phyloP scores from a whole-genome alignment of 2,888 invertebrate genomes.

The Drosophila mulleri region DNA sequence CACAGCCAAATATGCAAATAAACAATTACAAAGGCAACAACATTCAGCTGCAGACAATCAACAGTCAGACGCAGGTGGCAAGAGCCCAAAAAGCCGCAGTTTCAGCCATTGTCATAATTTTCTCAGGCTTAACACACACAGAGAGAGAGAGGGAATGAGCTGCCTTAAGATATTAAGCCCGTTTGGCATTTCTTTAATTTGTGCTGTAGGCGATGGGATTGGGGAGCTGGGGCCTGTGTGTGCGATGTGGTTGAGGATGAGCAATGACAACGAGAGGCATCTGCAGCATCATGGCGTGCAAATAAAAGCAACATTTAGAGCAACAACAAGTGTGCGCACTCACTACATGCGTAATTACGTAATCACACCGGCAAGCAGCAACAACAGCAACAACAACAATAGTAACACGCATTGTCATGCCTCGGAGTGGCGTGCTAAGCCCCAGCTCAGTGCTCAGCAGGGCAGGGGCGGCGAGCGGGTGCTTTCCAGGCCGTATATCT shows the following conservation, averaged over 20 bases:
- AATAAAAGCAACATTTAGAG: constrained; percentile 71
- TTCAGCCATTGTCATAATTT: constrained; percentile 51
- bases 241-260: constrained; percentile 1
- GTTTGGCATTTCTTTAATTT: constrained; percentile 78
- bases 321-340: constrained; percentile 37
- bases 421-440: constrained; percentile 48
- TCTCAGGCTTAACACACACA: constrained; percentile 41
- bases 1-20: constrained; percentile 71
- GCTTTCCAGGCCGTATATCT: not conserved
- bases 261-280: constrained; percentile 26
- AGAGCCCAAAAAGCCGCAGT: constrained; percentile 39
- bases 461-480: not conserved
- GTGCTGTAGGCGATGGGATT: constrained; percentile 2
- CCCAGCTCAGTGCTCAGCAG: constrained; percentile 31
- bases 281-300: constrained; percentile 67
- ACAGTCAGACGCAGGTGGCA: constrained; percentile 61
- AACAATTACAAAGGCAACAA: constrained; percentile 61
- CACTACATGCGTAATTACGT: constrained; percentile 61
- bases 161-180: constrained; percentile 76
- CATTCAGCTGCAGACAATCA: constrained; percentile 55
- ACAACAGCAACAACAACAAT: constrained; percentile 18
- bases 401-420: constrained; percentile 39
- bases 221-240: not conserved
- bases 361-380: constrained; percentile 34
- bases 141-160: constrained; percentile 38